These are phyloP conservation scores for Dicerorhinus sumatrensis DNA, from an alignment of 2,113 vertebrate species.

Conservation along the genomic window DNA sequence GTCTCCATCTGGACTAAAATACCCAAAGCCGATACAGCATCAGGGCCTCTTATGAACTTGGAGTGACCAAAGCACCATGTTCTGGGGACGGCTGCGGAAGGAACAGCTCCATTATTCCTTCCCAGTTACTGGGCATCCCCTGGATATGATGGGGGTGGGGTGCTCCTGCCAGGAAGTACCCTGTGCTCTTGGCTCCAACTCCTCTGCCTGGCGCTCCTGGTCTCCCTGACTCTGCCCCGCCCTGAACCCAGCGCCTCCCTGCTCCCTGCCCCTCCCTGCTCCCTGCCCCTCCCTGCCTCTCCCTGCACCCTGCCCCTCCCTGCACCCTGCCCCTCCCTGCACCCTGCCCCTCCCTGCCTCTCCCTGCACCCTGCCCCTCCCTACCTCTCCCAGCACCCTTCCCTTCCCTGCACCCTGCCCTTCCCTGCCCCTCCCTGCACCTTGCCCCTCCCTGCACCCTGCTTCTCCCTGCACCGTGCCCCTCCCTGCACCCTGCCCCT, in stretches of 20 bases:
- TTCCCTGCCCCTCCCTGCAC: background rate
- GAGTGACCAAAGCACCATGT: rapidly evolving
- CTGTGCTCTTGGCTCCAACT: background rate
- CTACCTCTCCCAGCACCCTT: too few relatives aligned
- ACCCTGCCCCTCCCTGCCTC: too few relatives aligned
- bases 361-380: too few relatives aligned
- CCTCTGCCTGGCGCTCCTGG: too few relatives aligned
- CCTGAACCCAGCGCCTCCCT: too few relatives aligned
- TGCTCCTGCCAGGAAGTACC: rapidly evolving
- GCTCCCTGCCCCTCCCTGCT: too few relatives aligned
- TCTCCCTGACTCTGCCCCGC: too few relatives aligned
- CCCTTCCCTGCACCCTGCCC: background rate
- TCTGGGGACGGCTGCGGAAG: too few relatives aligned
- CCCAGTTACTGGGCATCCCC: rapidly evolving
- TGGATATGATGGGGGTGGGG: rapidly evolving
- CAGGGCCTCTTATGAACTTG: background rate
- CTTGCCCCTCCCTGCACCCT: background rate
- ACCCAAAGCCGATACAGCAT: background rate
- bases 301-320: background rate
- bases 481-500: background rate
- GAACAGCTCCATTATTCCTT: rapidly evolving
- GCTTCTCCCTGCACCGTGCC: too few relatives aligned
- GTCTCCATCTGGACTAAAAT: background rate
- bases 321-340: background rate
- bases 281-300: background rate